Evolutionary conservation across 2,113 vertebrate genomes (phyloP).

Genomic region (Petrocephalus zakoni): DNA sequence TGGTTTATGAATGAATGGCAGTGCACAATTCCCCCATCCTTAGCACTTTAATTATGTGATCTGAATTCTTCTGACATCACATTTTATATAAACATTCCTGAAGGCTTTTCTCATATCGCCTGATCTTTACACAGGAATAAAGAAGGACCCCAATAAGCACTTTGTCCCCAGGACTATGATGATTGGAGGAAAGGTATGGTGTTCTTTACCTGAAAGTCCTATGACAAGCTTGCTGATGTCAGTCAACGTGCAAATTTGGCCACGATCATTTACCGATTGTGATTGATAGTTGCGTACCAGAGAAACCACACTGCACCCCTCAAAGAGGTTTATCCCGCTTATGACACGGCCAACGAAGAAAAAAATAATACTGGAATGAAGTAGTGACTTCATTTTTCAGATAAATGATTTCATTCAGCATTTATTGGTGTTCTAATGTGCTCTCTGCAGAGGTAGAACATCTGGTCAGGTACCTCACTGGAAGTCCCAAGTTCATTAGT

Average conservation of each 20-base stretch:
- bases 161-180: slow-evolving; percentile 80
- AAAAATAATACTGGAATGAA: background rate
- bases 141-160: slow-evolving; percentile 65
- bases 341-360: background rate
- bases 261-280: background rate
- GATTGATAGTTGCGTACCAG: background rate
- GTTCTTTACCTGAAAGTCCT: background rate
- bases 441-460: background rate
- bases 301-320: background rate
- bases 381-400: background rate
- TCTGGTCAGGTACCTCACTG: no score
- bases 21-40: background rate
- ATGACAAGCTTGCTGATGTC: background rate
- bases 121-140: slow-evolving; percentile 66
- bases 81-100: background rate
- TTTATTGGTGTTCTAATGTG: background rate
- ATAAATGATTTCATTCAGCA: background rate
- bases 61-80: background rate
- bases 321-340: background rate
- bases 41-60: background rate
- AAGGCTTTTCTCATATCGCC: background rate
- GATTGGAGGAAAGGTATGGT: slow-evolving; percentile 78
- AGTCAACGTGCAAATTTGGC: background rate
- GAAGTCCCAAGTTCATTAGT: no score
- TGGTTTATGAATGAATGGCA: background rate